A percentile compares a stretch with the other conserved stretches of the same genome.
These are phyloP conservation scores for Glyphotaelius pellucidus DNA, from an alignment of 2,888 invertebrate genomes.

Conservation along the genomic window DNA sequence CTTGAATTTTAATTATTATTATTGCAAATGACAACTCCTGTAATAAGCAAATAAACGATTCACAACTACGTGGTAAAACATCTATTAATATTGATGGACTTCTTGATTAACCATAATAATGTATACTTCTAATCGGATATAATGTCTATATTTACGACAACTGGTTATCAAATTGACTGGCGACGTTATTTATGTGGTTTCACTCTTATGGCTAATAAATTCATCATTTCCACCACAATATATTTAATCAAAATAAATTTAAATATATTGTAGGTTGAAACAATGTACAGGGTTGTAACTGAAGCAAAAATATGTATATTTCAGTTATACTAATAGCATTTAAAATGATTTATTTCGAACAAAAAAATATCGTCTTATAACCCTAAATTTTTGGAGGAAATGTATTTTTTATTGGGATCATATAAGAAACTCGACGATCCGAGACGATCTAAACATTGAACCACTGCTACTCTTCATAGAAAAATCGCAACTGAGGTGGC, in stretches of 20 bases:
- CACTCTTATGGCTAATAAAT: not conserved
- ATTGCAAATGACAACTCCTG: not conserved
- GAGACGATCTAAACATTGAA: no score
- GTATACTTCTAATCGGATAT: not conserved
- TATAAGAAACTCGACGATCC: no score
- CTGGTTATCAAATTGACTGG: not conserved
- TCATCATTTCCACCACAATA: not conserved
- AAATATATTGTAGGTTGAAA: no score
- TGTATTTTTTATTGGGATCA: no score
- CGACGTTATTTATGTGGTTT: not conserved
- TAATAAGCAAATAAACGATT: not conserved
- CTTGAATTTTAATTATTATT: not conserved
- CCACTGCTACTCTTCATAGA: no score
- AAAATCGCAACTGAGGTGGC: no score
- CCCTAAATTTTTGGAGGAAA: no score
- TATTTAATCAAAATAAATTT: not conserved
- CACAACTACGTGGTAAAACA: not conserved
- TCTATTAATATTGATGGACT: not conserved
- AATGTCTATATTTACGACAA: not conserved
- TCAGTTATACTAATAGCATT: no score
- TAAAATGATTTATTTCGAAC: no score
- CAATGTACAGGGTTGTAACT: not conserved
- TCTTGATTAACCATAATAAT: not conserved
- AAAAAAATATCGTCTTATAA: no score
- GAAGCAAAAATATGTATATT: no score